phyloP scores from a whole-genome alignment of 2,113 vertebrate genomes.

The Leptodactylus fuscus region DNA sequence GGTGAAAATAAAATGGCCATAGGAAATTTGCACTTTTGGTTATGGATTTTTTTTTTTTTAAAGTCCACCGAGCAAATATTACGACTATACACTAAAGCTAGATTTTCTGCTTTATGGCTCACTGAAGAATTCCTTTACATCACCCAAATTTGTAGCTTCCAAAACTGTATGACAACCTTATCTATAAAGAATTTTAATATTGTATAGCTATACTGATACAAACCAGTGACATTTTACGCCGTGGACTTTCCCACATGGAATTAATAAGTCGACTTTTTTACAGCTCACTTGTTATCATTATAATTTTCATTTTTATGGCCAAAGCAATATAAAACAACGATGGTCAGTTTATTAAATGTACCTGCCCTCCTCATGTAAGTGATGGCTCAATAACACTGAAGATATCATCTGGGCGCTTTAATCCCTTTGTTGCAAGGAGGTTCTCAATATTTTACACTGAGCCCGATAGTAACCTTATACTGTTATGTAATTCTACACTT shows the following conservation, averaged over 20 bases:
- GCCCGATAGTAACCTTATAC: background rate
- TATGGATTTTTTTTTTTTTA: background rate
- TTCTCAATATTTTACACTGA: background rate
- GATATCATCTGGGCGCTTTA: background rate
- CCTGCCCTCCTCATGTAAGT: background rate
- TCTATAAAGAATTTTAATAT: slow-evolving; percentile 25
- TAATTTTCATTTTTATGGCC: slow-evolving; percentile 6
- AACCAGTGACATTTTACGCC: slow-evolving; percentile 8
- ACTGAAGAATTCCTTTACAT: background rate
- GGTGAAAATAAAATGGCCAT: background rate
- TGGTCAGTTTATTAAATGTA: slow-evolving; percentile 12
- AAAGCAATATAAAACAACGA: background rate
- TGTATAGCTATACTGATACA: background rate
- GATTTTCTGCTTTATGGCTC: background rate
- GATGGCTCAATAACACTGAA: background rate
- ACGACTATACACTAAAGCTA: background rate
- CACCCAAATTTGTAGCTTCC: slow-evolving; percentile 6
- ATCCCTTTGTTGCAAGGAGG: background rate
- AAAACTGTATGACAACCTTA: slow-evolving; percentile 18
- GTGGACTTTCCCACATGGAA: background rate
- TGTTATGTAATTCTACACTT: background rate
- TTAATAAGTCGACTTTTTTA: slow-evolving; percentile 2
- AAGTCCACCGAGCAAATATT: background rate
- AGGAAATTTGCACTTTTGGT: background rate
- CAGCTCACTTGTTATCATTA: slow-evolving; percentile 13